Evolutionary conservation across 2,113 vertebrate species (phyloP), one percentile per base, ranked within the genome.

Genomic region (Odobenus rosmarus): DNA sequence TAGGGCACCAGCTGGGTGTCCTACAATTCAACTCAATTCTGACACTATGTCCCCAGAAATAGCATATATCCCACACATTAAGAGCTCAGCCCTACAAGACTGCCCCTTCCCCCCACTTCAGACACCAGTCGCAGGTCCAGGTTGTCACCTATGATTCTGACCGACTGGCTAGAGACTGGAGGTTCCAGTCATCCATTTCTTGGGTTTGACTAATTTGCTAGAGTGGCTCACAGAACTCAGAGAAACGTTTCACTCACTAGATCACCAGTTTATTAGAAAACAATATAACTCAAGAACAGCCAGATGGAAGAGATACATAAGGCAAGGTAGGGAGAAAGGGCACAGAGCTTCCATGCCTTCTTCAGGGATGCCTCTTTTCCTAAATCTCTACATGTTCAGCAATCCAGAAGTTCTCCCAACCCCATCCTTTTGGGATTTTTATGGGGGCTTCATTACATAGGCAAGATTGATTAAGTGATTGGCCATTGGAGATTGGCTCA

Each of bases 61-160:
- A 64, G 59, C 33, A 36, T 64, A 77, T 57, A 49, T 62, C 9
- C 24, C 46, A 15, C 7, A 53, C 23, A 26, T 79, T 28, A 79
- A 21, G 11, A 19, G 49, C 24, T 80, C 33, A 53, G 59, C 13
- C 59, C 59, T 77, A 49, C 21, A 49, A 89, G 19, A 49, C 31
- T n/a, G 42, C 0, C 8, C 31, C 21, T 26, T 10, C 5, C 0
- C 0, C 0, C 21, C 21, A 36, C 13, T 49, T 89, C 31, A 77
- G 21, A 18, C 14, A 61, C 55, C 39, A 61, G 21, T 18, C 1
- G 1, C 39, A 89, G 12, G 33, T 62, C 28, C 71, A 89, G 31
- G 8, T 59, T 62, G 14, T 89, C 53, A 36, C 21, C n/a, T 82
- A 23, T 24, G 57, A 57, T 77, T 77, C 31, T 89, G 72, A 72